These are phyloP conservation scores for Phrynocephalus guinanensis DNA, from an alignment of 2,797 vertebrate species.

Conservation along the genomic window DNA sequence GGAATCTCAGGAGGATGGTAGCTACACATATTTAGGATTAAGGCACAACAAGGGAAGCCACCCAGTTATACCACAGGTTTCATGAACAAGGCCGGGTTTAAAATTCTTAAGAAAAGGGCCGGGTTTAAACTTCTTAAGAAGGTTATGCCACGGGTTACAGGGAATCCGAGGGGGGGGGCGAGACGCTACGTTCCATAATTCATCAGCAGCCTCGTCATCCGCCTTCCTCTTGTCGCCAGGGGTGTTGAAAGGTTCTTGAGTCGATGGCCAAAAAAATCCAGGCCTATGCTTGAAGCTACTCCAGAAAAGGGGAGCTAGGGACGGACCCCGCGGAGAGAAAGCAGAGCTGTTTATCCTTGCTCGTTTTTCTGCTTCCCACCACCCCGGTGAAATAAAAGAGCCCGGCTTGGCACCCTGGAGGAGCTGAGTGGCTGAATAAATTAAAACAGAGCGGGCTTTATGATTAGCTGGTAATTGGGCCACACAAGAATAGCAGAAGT, in stretches of 20 bases:
- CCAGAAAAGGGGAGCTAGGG: slow-evolving; percentile 68
- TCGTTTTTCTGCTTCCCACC: background rate
- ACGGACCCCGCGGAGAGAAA: slow-evolving; percentile 62
- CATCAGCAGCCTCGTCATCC: background rate
- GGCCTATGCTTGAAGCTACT: slow-evolving; percentile 45
- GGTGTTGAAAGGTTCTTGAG: slow-evolving; percentile 30
- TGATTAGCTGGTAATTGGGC: slow-evolving; percentile 68
- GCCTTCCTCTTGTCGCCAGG: no score
- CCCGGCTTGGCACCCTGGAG: slow-evolving; percentile 65
- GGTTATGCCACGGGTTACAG: no score
- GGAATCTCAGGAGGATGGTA: no score
- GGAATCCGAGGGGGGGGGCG: no score
- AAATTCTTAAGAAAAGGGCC: background rate
- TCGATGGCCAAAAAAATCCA: slow-evolving; percentile 54
- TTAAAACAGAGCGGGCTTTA: slow-evolving; percentile 75
- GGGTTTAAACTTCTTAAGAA: background rate
- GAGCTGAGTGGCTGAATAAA: slow-evolving; percentile 70
- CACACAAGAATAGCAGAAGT: slow-evolving; percentile 56
- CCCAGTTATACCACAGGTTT: no score
- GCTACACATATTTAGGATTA: no score
- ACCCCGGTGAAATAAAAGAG: slow-evolving; percentile 44
- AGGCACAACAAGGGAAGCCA: no score
- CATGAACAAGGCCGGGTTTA: no score
- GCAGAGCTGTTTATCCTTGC: slow-evolving; percentile 4
- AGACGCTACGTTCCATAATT: background rate